phyloP scores from a whole-genome alignment of 2,113 vertebrate genomes.

The Acrocephalus arundinaceus region DNA sequence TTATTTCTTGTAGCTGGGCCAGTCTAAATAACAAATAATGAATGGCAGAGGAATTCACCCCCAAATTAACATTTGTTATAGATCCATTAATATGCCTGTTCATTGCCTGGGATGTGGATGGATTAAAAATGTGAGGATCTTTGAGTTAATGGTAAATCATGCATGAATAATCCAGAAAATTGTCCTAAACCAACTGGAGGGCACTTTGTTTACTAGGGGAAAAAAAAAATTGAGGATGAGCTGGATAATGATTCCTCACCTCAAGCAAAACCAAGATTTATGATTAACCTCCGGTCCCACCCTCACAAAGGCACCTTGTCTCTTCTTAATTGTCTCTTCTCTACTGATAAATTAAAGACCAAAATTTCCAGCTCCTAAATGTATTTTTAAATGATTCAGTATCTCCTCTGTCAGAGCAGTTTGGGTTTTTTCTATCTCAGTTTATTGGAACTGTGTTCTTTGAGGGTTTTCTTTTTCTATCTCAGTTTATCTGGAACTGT shows the following conservation, averaged over 20 bases:
- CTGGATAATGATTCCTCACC: background rate
- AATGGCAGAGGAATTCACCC: background rate
- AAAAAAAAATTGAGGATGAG: background rate
- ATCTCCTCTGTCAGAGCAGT: background rate
- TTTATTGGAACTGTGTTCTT: background rate
- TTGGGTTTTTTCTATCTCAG: background rate
- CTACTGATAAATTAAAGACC: background rate
- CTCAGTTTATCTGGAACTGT: rapidly evolving
- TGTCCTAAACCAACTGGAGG: background rate
- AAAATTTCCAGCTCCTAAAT: background rate
- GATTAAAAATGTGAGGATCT: background rate
- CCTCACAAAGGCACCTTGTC: rapidly evolving
- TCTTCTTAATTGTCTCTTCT: background rate
- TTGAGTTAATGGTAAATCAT: background rate
- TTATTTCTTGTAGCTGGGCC: background rate
- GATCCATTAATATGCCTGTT: background rate
- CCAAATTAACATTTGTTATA: background rate
- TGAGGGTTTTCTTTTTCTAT: background rate
- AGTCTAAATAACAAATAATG: background rate
- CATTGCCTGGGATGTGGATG: background rate
- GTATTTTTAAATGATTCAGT: background rate
- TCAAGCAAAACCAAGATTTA: background rate
- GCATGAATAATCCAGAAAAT: background rate
- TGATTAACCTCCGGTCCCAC: background rate
- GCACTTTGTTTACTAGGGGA: background rate